Base-by-base conservation (phyloP, 1,140 invertebrate species). In the Hesperophylax magnus region DNA sequence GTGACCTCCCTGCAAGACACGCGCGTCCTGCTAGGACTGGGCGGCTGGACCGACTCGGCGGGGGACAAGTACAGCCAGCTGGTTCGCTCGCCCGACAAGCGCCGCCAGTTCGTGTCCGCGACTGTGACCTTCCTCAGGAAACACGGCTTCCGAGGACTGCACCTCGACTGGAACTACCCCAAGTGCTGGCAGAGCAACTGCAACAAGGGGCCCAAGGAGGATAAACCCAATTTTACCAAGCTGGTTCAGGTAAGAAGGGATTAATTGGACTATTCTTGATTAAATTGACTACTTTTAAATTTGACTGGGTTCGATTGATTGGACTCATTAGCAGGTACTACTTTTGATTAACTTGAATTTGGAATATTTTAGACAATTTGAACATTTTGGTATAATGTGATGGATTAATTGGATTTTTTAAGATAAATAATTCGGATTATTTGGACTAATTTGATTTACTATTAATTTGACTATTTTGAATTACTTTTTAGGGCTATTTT, bases 181-280 rank as follows among this genome's bases (percentile, higher is more conserved):
- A 94, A 94, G 61, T 98, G 97, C 84, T 97, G 96, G 96, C 96
- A 97, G 84, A 96, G 95, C 85, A 94, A 97, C 85, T 98, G 96
- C 86, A 93, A 93, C 18, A 95, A 94, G 80, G 96, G 96, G 8
- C 93, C 95, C 0, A 89, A 90, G 0, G 92, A 92, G 1, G 97
- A 98, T 85, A 95, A 92, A 85, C 90, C 92, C 0, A 96, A 96
- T 85, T 96, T 96, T 81, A 93, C 93, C 2, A 93, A 93, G 87
- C 88, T 98, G 1, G 88, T 97, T 9, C 90, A 93, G 89, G 94
- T 94, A 88, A 80, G 7, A 5, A n/a, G n/a, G n/a, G n/a, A n/a
- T n/a, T n/a, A n/a, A 31, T 6, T 31, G 6, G 6, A 31, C 2
- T 31, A 31, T 6, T 2, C 6, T 34, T 34, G 34, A 34, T 34